phyloP scores from a whole-genome alignment of 1,140 invertebrate genomes.

The Vanessa atalanta region DNA sequence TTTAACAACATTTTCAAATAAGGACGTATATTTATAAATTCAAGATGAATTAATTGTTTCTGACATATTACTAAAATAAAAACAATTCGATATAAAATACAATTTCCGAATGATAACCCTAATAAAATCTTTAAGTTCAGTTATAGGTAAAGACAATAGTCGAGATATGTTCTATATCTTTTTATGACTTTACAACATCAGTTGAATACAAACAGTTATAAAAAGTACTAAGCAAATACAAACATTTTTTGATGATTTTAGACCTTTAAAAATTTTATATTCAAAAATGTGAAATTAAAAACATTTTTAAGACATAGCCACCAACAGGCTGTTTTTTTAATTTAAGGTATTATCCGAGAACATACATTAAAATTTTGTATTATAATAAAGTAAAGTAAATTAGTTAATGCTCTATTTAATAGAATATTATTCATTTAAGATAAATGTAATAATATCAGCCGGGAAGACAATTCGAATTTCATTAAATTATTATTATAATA shows the following conservation, averaged over 20 bases:
- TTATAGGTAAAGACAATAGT: neutral
- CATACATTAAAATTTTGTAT: too few relatives aligned
- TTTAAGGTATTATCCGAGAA: too few relatives aligned
- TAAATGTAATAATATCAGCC: constrained; percentile 42
- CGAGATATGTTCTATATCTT: constrained; percentile 2
- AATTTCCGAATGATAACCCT: neutral
- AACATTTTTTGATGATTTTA: too few relatives aligned
- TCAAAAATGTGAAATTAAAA: too few relatives aligned
- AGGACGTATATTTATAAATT: too few relatives aligned
- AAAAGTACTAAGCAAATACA: neutral
- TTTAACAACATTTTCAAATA: too few relatives aligned
- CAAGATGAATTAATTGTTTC: too few relatives aligned
- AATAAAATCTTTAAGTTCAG: neutral
- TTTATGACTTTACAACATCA: neutral
- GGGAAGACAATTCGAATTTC: constrained; percentile 34
- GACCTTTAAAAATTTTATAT: too few relatives aligned
- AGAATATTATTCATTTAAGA: constrained; percentile 17
- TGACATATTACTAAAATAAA: too few relatives aligned
- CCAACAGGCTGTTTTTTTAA: too few relatives aligned
- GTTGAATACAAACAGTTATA: neutral
- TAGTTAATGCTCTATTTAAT: constrained; percentile 4
- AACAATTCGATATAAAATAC: neutral
- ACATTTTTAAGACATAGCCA: too few relatives aligned
- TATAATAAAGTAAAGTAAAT: neutral
- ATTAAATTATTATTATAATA: constrained; percentile 16